phyloP scores from a whole-genome alignment of 2,888 invertebrate species.

The Diaprepes abbreviatus region DNA sequence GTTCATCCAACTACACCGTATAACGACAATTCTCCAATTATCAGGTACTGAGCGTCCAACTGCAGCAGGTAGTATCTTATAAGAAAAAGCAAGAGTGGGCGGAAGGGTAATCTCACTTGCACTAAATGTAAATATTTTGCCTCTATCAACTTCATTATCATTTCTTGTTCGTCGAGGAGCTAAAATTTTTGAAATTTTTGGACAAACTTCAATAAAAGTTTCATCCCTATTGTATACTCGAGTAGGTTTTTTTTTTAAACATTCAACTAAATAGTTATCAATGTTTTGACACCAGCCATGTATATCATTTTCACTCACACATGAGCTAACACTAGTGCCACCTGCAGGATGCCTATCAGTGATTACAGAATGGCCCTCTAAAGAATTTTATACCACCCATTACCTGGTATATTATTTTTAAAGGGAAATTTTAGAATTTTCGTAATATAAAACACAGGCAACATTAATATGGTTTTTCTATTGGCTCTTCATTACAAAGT shows the following conservation, averaged over 20 bases:
- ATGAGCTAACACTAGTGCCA: conserved; percentile 54
- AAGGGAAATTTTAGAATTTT: too few relatives aligned
- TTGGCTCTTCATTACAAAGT: too few relatives aligned
- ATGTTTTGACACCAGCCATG: conserved; percentile 54
- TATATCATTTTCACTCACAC: conserved; percentile 54
- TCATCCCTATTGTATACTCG: conserved; percentile 59
- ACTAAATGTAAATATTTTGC: conserved; percentile 59
- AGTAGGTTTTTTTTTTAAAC: conserved; percentile 54
- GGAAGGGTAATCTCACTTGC: conserved; percentile 51
- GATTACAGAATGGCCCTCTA: conserved; percentile 53
- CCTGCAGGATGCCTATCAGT: conserved; percentile 52
- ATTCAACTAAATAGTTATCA: conserved; percentile 48
- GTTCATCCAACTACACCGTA: conserved; percentile 58
- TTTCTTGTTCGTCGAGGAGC: conserved; percentile 56
- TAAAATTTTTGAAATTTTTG: conserved; percentile 54
- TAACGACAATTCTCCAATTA: conserved; percentile 58
- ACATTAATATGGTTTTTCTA: too few relatives aligned
- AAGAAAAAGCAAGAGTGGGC: conserved; percentile 59
- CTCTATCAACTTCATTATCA: conserved; percentile 63
- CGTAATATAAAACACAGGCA: too few relatives aligned
- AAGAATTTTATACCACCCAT: conserved; percentile 54
- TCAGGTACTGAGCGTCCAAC: conserved; percentile 58
- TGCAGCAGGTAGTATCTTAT: conserved; percentile 55
- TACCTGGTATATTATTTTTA: conserved; percentile 50
- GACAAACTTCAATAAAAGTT: conserved; percentile 56